Evolutionary conservation across 2,797 vertebrate species (phyloP), one percentile per base, ranked within the genome.

Genomic region (Gymnothorax reevesii): DNA sequence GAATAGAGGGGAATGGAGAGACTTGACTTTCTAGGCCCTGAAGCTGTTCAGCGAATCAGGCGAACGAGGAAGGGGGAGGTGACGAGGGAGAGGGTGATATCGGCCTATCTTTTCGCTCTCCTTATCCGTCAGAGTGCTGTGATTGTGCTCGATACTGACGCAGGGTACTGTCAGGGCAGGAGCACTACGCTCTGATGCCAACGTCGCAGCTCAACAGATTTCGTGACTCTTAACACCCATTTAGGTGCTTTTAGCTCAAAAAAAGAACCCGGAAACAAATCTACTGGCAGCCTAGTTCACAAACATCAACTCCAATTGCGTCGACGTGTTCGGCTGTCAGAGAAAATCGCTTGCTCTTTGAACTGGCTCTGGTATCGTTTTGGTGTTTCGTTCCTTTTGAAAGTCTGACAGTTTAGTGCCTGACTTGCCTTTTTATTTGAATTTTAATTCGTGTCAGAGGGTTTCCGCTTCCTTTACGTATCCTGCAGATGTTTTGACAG

Each of bases 51-150:
- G 60, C 59, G 82, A 75, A 79, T 77, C 55, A 22, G 33, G 42
- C 57, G 55, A 59, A 73, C 20, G 57, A 62, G 25, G 86, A 79
- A 83, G 86, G 83, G 71, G 83, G 69, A 85, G 84, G 80, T 9
- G 15, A 52, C 64, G 49, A 20, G 52, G 75, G 82, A 82, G 54
- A 57, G 62, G 62, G 57, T 80, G 49, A 10, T 83, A 42, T 60
- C 7, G 8, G 57, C 33, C 33, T 59, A 10, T 12, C 59, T 17
- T 22, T 64, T 49, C 17, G 22, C 42, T 49, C 75, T 1, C 27
- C 33, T 42, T 59, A 22, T 79, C n/a, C 9, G 12, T 33, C 20
- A 3, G 9, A 4, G 27, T 85, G 55, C 10, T 6, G 13, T 33
- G 12, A 55, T 77, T 69, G 52, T 22, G 49, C 60, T 17, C 25